phyloP scores from a whole-genome alignment of 2,797 vertebrate genomes.

The Tapirus indicus region DNA sequence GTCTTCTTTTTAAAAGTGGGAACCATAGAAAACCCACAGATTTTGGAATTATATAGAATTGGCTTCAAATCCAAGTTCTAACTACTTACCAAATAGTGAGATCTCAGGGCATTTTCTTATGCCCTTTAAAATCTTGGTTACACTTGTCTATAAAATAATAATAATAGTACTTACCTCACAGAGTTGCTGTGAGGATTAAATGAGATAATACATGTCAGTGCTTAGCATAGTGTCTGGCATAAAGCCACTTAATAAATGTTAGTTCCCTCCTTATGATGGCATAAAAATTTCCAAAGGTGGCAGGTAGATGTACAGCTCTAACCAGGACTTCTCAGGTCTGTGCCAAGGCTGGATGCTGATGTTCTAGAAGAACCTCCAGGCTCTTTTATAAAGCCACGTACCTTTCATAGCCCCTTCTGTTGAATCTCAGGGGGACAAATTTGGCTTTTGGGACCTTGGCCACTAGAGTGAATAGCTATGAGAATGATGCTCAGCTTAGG shows the following conservation, averaged over 20 bases:
- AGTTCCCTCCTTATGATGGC: neutral
- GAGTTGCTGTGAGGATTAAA: neutral
- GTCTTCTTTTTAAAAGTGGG: slow-evolving; percentile 30
- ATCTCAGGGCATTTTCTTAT: neutral
- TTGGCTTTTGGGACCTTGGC: neutral
- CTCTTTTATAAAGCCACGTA: slow-evolving; percentile 15
- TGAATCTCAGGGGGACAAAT: neutral
- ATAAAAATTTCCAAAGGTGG: neutral
- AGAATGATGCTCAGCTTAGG: neutral
- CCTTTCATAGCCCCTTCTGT: slow-evolving; percentile 23
- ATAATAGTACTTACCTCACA: neutral
- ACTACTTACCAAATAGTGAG: neutral
- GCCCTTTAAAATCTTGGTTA: slow-evolving; percentile 6
- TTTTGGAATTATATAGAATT: slow-evolving; percentile 32
- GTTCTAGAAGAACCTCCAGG: neutral
- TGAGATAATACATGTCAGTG: neutral
- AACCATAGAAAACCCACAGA: neutral
- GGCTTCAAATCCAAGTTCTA: neutral
- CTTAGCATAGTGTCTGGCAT: neutral
- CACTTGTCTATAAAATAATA: slow-evolving; percentile 14
- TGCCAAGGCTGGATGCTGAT: neutral
- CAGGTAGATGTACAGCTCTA: neutral
- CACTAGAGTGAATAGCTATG: neutral
- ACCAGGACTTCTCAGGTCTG: neutral
- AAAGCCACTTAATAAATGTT: neutral